These are phyloP conservation scores for Naja naja DNA, from an alignment of 2,113 vertebrate species.

Conservation along the genomic window DNA sequence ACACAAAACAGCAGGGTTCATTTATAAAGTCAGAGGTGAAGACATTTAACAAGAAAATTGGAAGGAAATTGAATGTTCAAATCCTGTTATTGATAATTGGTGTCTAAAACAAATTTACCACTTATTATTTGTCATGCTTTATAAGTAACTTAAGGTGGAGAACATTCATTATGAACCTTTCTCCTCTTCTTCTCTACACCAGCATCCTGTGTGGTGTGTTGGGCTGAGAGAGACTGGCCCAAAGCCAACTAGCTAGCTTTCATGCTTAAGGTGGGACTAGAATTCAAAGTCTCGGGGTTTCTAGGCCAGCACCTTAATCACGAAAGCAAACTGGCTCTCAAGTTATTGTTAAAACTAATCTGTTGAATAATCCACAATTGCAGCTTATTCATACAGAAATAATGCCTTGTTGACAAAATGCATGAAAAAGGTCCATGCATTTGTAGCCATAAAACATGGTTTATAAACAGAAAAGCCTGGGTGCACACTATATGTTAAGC, in stretches of 20 bases:
- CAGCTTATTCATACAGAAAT: not conserved
- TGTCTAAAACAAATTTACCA: not conserved
- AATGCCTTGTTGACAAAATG: not conserved
- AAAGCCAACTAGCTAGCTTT: not conserved
- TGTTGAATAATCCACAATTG: not conserved
- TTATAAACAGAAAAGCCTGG: not conserved
- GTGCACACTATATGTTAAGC: not conserved
- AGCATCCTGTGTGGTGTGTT: not conserved
- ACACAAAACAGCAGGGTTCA: constrained; percentile 20
- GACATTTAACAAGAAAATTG: constrained; percentile 19
- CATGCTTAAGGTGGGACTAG: not conserved
- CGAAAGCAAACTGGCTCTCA: not conserved
- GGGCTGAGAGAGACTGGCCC: not conserved
- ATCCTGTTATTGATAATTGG: constrained; percentile 16
- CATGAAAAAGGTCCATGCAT: not conserved
- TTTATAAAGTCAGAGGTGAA: constrained; percentile 35
- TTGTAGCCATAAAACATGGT: not conserved
- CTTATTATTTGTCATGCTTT: not conserved
- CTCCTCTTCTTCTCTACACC: not conserved
- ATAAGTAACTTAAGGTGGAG: not conserved
- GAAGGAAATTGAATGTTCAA: constrained; percentile 28
- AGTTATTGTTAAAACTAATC: not conserved
- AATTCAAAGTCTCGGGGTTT: not conserved
- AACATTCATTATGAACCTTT: not conserved
- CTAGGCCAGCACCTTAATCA: not conserved